Conservation (phyloP, 2,797 vertebrate species). For the Anguilla anguilla region DNA sequence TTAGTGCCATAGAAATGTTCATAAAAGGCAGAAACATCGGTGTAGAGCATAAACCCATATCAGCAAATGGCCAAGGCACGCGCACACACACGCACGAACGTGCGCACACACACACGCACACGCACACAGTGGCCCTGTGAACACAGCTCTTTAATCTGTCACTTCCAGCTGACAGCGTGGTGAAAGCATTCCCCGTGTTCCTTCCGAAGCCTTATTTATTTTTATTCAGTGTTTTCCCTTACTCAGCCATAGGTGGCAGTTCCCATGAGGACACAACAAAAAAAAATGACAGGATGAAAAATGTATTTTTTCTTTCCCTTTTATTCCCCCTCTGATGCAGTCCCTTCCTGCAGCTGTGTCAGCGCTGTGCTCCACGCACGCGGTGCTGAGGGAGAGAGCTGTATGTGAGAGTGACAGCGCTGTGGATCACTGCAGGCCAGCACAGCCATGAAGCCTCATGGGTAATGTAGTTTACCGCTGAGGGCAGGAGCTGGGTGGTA, state of each 20-base stretch:
- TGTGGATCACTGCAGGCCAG: neutral
- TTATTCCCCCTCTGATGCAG: neutral
- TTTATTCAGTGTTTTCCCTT: neutral
- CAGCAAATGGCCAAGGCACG: no score
- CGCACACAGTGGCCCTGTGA: neutral
- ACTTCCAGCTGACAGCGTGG: neutral
- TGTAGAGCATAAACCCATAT: no score
- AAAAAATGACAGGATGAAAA: neutral
- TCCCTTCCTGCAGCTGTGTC: neutral
- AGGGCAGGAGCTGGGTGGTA: neutral
- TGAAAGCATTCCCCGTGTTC: neutral
- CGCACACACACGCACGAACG: neutral
- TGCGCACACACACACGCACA: neutral
- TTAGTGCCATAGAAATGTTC: no score
- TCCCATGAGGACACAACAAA: neutral
- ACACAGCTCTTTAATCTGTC: neutral
- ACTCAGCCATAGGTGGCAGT: constrained; percentile 21
- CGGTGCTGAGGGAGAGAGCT: neutral
- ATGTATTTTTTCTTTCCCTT: neutral
- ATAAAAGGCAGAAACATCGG: no score
- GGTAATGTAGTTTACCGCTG: neutral
- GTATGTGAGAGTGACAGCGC: neutral
- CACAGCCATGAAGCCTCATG: neutral
- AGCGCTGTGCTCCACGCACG: neutral
- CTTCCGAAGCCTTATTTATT: neutral